Conservation (phyloP, 2,888 invertebrate species). For the Agonum fuliginosum region DNA sequence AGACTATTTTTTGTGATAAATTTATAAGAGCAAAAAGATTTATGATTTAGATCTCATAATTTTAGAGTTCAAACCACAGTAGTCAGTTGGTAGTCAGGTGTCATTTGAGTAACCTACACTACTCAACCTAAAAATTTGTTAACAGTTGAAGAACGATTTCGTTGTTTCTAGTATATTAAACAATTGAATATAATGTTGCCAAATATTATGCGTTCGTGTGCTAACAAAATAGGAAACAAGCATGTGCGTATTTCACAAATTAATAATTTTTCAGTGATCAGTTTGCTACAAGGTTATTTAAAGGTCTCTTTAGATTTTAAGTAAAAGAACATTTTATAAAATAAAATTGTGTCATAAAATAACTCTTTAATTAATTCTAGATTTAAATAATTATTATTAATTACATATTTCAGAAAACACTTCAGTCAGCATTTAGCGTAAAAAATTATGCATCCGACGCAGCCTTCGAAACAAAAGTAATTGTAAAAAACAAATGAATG, state of each 20-base stretch:
- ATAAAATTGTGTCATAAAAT: neutral
- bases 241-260: conserved; percentile 71
- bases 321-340: neutral
- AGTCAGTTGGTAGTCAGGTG: conserved; percentile 1
- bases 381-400: neutral
- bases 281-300: conserved; percentile 58
- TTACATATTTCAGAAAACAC: conserved; percentile 68
- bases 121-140: neutral
- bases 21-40: neutral
- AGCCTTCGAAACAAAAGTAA: conserved; percentile 78
- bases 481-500: conserved; percentile 10
- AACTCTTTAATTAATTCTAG: too few relatives aligned
- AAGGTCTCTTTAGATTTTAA: conserved; percentile 50
- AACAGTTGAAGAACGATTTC: neutral
- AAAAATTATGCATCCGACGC: conserved; percentile 79
- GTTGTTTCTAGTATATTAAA: conserved; percentile 7
- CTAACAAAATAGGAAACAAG: conserved; percentile 70
- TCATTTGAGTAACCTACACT: neutral
- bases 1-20: neutral
- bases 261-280: conserved; percentile 54
- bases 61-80: neutral
- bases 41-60: conserved; percentile 1
- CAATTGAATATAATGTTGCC: conserved; percentile 71
- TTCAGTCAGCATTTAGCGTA: conserved; percentile 67
- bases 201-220: conserved; percentile 70